Evolutionary conservation across 2,113 vertebrate species (phyloP).

Genomic region (Atlantisia rogersi): DNA sequence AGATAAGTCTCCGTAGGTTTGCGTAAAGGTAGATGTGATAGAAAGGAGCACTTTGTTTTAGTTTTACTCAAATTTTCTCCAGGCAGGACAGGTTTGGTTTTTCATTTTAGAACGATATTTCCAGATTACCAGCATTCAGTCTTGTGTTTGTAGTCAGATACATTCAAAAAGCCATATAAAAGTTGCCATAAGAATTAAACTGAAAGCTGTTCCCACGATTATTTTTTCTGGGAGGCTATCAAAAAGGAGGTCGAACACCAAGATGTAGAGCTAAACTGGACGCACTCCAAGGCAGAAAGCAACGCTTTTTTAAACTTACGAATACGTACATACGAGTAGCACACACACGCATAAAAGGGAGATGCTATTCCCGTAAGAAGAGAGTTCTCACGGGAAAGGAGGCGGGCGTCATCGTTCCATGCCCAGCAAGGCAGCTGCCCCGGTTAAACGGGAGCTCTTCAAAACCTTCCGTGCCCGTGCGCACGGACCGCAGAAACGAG

Average conservation of each 20-base stretch:
- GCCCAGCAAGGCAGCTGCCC: background rate
- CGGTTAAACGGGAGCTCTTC: background rate
- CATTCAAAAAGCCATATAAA: rapidly evolving
- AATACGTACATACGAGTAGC: rapidly evolving
- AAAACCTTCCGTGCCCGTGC: rapidly evolving
- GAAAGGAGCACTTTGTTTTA: background rate
- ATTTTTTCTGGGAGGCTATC: background rate
- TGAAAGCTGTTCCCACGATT: background rate
- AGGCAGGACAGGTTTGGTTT: background rate
- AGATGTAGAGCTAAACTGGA: background rate
- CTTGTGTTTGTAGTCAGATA: background rate
- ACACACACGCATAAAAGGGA: rapidly evolving
- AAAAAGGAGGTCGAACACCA: background rate
- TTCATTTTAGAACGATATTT: background rate
- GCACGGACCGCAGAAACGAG: rapidly evolving
- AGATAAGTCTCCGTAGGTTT: background rate
- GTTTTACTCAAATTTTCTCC: background rate
- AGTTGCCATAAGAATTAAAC: background rate
- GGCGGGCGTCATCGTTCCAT: rapidly evolving
- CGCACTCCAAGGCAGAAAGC: background rate
- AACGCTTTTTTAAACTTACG: rapidly evolving
- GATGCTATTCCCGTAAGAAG: background rate
- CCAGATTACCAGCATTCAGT: background rate
- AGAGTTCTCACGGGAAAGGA: no score
- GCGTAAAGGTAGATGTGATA: rapidly evolving